Evolutionary conservation across 2,888 invertebrate species (phyloP).

Genomic region (Tinea semifulvella): DNA sequence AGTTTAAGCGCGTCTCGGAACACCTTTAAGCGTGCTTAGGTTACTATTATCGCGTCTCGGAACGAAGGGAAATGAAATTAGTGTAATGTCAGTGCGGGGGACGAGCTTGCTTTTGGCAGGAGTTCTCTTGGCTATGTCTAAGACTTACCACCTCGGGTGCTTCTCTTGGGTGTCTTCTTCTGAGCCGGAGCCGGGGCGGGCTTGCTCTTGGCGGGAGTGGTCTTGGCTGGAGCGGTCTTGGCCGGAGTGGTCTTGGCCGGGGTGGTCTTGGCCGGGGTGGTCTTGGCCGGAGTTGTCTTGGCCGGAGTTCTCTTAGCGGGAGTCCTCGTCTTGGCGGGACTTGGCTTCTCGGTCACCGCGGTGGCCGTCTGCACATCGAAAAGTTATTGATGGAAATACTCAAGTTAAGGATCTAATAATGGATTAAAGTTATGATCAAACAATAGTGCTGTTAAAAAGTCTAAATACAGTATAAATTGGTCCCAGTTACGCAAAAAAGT

Average conservation of each 20-base stretch:
- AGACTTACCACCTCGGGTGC: conserved; percentile 1
- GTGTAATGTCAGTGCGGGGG: not conserved
- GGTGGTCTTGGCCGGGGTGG: conserved; percentile 37
- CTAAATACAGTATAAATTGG: too few species aligned
- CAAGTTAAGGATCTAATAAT: too few species aligned
- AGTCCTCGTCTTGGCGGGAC: conserved; percentile 1
- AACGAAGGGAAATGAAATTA: too few species aligned
- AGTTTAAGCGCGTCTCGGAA: too few species aligned
- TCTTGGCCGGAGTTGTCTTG: conserved; percentile 31
- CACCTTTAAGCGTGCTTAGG: too few species aligned
- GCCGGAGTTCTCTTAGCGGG: conserved; percentile 18
- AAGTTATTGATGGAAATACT: too few species aligned
- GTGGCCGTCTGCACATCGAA: conserved; percentile 51
- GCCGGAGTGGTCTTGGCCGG: conserved; percentile 31
- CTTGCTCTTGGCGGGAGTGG: conserved; percentile 18
- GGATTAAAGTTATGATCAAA: too few species aligned
- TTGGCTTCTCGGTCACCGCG: conserved; percentile 36
- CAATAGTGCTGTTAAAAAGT: too few species aligned
- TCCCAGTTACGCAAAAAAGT: too few species aligned
- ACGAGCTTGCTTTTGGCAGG: too few species aligned
- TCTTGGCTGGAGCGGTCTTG: not conserved
- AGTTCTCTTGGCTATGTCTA: too few species aligned
- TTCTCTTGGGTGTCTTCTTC: not conserved
- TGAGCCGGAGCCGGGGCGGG: conserved; percentile 20
- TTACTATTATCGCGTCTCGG: too few species aligned